A percentile compares a stretch with the other conserved stretches of the same genome.
Evolutionary conservation across 2,888 invertebrate species (phyloP).

Genomic region (Drosophila prolongata): DNA sequence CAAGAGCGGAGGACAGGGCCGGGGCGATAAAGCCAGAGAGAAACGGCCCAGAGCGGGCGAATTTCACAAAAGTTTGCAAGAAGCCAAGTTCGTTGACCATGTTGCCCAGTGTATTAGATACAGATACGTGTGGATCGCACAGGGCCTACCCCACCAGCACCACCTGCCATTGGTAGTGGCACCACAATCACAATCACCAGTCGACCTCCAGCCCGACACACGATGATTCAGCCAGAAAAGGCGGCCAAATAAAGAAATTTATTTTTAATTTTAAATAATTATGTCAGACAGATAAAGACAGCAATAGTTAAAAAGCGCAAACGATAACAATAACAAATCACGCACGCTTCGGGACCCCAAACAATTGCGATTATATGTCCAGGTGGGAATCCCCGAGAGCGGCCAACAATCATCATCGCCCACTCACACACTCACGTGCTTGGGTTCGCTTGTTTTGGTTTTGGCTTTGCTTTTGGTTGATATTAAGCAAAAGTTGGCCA

Average conservation of each 20-base stretch:
- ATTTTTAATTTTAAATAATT: conserved; percentile 71
- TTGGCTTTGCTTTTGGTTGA: background rate
- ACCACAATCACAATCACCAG: background rate
- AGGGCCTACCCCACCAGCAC: conserved; percentile 41
- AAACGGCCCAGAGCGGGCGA: conserved; percentile 17
- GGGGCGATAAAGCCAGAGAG: conserved; percentile 22
- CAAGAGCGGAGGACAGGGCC: background rate
- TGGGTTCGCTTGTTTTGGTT: background rate
- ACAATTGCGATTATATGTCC: conserved; percentile 40
- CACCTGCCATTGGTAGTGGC: background rate
- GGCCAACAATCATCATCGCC: conserved; percentile 4
- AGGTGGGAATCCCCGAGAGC: conserved; percentile 45
- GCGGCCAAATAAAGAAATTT: conserved; percentile 46
- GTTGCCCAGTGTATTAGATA: conserved; percentile 48
- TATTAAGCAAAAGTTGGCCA: conserved; percentile 4
- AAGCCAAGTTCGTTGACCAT: conserved; percentile 71
- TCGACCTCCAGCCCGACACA: conserved; percentile 6
- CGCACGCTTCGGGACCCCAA: conserved; percentile 51
- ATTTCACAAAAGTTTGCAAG: conserved; percentile 72
- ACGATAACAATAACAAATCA: conserved; percentile 51
- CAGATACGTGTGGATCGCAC: conserved; percentile 14
- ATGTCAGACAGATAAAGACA: conserved; percentile 60
- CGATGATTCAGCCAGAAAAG: conserved; percentile 66
- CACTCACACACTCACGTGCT: conserved; percentile 3
- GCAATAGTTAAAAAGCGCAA: conserved; percentile 17